Evolutionary conservation across 2,113 vertebrate species (phyloP).

Genomic region (Myotis lucifugus): DNA sequence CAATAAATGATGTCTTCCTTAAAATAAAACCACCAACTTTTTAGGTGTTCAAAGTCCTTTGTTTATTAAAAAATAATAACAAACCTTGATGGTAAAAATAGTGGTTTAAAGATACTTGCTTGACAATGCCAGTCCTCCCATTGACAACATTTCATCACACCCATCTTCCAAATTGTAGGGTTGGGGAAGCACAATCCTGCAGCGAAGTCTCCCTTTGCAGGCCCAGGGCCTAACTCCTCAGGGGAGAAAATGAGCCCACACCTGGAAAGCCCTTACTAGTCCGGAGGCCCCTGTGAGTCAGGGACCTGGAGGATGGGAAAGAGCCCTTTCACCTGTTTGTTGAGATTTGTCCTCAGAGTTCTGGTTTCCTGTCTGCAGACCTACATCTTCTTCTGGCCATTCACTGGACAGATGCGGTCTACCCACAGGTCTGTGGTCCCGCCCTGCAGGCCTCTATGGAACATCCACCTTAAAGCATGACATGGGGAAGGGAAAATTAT

Average conservation of each 20-base stretch:
- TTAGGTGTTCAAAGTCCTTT: not conserved
- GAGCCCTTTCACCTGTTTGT: not conserved
- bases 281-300: not conserved
- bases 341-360: constrained; percentile 24
- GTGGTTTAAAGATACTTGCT: not conserved
- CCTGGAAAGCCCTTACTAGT: not conserved
- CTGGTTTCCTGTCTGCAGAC: constrained; percentile 65
- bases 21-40: not conserved
- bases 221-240: not conserved
- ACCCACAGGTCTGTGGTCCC: constrained; percentile 56
- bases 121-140: not conserved
- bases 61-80: not conserved
- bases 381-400: constrained; percentile 33
- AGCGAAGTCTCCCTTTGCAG: not conserved
- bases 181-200: not conserved
- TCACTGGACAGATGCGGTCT: constrained; percentile 56
- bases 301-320: not conserved
- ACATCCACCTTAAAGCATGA: not conserved
- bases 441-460: not conserved
- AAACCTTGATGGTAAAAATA: not conserved
- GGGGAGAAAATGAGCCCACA: not conserved
- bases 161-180: not conserved
- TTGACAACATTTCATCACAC: not conserved
- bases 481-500: not conserved
- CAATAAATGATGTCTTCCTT: not conserved